These are phyloP conservation scores for Malaclemys terrapin DNA, from an alignment of 2,113 vertebrate genomes.

Conservation along the genomic window DNA sequence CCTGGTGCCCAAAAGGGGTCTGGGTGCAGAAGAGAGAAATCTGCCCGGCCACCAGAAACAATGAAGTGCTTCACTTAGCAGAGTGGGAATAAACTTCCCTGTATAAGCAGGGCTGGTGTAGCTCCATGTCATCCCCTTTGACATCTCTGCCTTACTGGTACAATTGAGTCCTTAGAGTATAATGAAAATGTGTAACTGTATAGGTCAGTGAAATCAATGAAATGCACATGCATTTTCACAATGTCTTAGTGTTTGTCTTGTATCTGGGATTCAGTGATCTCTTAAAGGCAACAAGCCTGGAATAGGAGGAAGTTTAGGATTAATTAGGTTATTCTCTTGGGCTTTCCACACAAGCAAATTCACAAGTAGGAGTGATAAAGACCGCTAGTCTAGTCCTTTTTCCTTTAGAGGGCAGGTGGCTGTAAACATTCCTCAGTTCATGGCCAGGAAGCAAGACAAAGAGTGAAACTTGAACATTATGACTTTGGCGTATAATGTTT, in stretches of 20 bases:
- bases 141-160: not conserved
- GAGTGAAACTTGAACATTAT: not conserved
- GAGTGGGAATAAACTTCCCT: not conserved
- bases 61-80: not conserved
- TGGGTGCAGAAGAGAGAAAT: too few relatives aligned
- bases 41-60: not conserved
- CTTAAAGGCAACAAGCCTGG: not conserved
- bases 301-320: not conserved
- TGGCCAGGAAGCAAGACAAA: not conserved
- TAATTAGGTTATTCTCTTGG: not conserved
- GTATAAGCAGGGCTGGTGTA: not conserved
- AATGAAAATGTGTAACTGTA: not conserved
- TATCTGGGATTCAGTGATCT: not conserved
- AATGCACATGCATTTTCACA: not conserved
- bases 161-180: not conserved
- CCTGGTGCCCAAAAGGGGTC: not conserved
- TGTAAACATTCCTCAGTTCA: not conserved
- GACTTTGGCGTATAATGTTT: not conserved
- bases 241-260: not conserved
- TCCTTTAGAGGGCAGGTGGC: conserved; percentile 15
- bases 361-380: not conserved
- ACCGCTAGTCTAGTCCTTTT: not conserved
- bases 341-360: not conserved
- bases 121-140: not conserved
- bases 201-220: not conserved